Percentiles rank a stretch among this genome's conserved stretches.
Evolutionary conservation across 2,113 vertebrate species (phyloP).

Genomic region (Chunga burmeisteri): DNA sequence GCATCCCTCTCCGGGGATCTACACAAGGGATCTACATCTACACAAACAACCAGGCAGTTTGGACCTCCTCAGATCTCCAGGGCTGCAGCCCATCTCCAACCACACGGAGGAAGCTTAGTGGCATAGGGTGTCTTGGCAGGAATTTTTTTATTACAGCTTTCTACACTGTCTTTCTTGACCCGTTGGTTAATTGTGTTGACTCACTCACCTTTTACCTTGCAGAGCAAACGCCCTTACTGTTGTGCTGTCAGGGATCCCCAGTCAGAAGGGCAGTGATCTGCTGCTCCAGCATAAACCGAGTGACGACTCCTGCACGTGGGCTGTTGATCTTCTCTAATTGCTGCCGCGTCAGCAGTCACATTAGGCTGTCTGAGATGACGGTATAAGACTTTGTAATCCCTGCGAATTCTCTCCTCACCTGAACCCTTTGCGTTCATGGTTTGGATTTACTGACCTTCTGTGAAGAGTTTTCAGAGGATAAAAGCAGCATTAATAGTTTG

Average conservation of each 20-base stretch:
- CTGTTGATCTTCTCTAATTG: slow-evolving; percentile 14
- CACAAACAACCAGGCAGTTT: neutral
- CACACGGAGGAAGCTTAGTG: neutral
- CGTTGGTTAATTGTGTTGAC: neutral
- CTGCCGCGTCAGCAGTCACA: neutral
- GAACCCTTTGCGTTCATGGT: neutral
- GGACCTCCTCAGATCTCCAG: neutral
- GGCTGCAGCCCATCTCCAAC: neutral
- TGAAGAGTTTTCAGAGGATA: neutral
- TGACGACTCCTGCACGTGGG: neutral
- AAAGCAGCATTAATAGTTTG: neutral
- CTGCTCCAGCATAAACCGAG: neutral
- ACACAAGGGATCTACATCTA: neutral
- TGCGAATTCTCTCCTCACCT: slow-evolving; percentile 5
- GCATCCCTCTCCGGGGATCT: neutral
- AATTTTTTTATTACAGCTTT: neutral
- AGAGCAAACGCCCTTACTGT: neutral
- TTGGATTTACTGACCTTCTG: neutral
- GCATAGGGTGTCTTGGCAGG: neutral
- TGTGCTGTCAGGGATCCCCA: neutral
- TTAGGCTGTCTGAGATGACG: neutral
- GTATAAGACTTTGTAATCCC: slow-evolving; percentile 6
- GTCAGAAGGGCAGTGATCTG: neutral
- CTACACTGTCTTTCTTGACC: neutral
- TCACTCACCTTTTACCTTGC: neutral